phyloP scores from a whole-genome alignment of 2,888 invertebrate species.

The Zhengitettix transpicula region DNA sequence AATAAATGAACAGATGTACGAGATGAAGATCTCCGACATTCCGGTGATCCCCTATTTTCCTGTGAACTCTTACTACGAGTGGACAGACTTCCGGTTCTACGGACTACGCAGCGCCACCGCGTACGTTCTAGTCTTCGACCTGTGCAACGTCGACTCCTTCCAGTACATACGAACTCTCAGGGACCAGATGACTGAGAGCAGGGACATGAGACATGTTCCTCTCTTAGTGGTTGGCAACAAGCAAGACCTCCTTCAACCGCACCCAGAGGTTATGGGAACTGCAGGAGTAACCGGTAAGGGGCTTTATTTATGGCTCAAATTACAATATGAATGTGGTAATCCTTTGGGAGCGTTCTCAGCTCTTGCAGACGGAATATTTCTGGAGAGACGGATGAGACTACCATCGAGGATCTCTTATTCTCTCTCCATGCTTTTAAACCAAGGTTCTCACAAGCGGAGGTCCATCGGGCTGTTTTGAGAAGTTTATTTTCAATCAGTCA shows the following conservation, averaged over 20 bases:
- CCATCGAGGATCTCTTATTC: too few species aligned
- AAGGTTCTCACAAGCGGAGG: too few species aligned
- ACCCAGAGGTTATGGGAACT: not conserved
- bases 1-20: conserved; percentile 70
- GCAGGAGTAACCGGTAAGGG: not conserved
- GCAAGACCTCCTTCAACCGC: conserved; percentile 33
- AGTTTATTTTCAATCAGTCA: too few species aligned
- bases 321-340: too few species aligned
- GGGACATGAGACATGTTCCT: conserved; percentile 76
- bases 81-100: conserved; percentile 68
- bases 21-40: conserved; percentile 71
- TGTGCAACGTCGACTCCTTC: conserved; percentile 80
- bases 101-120: conserved; percentile 74
- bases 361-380: too few species aligned
- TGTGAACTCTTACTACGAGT: conserved; percentile 82
- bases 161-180: conserved; percentile 77
- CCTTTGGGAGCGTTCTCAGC: too few species aligned
- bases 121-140: conserved; percentile 85
- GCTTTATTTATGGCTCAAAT: too few species aligned
- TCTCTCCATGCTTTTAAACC: too few species aligned
- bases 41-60: conserved; percentile 81
- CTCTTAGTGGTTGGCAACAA: conserved; percentile 89
- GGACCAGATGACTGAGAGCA: conserved; percentile 83
- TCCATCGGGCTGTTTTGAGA: too few species aligned
- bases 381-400: too few species aligned